Evolutionary conservation across 2,888 invertebrate genomes (phyloP).

Genomic region (Cerastoderma edule): DNA sequence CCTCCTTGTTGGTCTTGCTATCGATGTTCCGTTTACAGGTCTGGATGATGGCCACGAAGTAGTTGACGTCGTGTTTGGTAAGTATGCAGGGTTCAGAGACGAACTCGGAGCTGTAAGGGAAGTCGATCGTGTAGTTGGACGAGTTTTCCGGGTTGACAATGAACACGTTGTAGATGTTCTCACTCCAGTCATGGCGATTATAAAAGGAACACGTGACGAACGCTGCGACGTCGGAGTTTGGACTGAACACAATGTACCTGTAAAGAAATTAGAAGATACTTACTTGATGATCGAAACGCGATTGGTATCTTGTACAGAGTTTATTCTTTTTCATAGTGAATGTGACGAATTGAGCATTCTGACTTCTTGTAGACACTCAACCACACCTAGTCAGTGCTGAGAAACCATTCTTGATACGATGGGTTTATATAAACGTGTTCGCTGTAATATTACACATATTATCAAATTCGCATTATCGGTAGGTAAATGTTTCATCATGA

Average conservation of each 20-base stretch:
- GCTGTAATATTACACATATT: too few relatives aligned
- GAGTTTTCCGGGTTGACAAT: conserved; percentile 61
- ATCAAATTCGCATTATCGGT: too few relatives aligned
- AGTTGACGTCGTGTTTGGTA: conserved; percentile 36
- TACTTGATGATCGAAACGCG: too few relatives aligned
- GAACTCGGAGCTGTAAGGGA: conserved; percentile 69
- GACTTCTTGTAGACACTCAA: too few relatives aligned
- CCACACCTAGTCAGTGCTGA: too few relatives aligned
- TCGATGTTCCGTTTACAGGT: conserved; percentile 52
- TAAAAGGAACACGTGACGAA: conserved; percentile 70
- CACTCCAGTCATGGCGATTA: conserved; percentile 68
- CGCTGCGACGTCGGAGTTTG: conserved; percentile 59
- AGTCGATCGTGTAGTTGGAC: conserved; percentile 54
- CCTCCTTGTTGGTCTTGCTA: conserved; percentile 49
- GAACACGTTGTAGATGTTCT: conserved; percentile 68
- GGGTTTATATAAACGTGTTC: too few relatives aligned
- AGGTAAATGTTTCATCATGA: too few relatives aligned
- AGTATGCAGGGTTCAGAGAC: conserved; percentile 65
- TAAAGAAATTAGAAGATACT: conserved; percentile 10
- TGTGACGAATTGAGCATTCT: too few relatives aligned
- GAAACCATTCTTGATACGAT: too few relatives aligned
- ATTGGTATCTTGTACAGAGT: too few relatives aligned
- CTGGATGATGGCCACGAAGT: conserved; percentile 66
- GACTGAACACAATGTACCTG: conserved; percentile 69
- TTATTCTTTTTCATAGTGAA: too few relatives aligned